A percentile compares a stretch with the other conserved stretches of the same genome.
phyloP scores from a whole-genome alignment of 2,113 vertebrate species.

The Cranoglanis bouderius region DNA sequence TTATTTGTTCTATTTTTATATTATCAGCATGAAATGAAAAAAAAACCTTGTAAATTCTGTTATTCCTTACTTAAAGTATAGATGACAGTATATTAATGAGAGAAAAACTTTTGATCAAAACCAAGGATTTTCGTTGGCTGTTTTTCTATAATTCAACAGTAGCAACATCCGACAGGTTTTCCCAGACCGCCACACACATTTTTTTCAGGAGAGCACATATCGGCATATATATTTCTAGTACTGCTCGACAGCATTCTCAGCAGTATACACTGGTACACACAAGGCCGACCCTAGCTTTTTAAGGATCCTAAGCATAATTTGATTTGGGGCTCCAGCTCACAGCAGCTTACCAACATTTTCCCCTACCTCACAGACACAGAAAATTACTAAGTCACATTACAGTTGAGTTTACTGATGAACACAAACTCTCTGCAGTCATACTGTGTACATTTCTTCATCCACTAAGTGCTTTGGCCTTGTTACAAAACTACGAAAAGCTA shows the following conservation, averaged over 20 bases:
- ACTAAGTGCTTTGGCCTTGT: conserved; percentile 28
- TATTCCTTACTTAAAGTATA: no score
- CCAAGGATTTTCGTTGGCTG: neutral
- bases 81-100: neutral
- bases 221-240: conserved; percentile 2
- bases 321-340: neutral
- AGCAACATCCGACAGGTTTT: neutral
- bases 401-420: neutral
- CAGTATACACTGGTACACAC: neutral
- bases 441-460: conserved; percentile 33
- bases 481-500: conserved; percentile 35
- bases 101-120: neutral
- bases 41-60: no score
- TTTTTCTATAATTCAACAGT: neutral
- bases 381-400: neutral
- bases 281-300: neutral
- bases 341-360: neutral
- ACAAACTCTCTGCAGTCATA: neutral
- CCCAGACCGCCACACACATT: neutral
- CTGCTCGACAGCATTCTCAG: neutral
- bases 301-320: neutral
- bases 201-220: conserved; percentile 16
- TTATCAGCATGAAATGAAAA: no score
- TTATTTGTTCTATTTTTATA: no score
- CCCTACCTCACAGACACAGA: neutral